Evolutionary conservation across 2,113 vertebrate genomes (phyloP).

Genomic region (human): GRCh38 chr6:155619501-155620000

Average conservation of each 20-base stretch:
- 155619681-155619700: neutral
- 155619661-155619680: neutral
- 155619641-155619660: conserved; percentile 40
- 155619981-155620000: too few relatives aligned
- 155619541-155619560: conserved; percentile 27
- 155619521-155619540: neutral
- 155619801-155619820: neutral
- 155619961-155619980: too few relatives aligned
- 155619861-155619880: neutral
- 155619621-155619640: conserved; percentile 10
- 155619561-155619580: conserved; percentile 1
- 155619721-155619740: neutral
- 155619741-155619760: neutral
- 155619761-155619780: neutral
- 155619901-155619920: neutral
- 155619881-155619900: neutral
- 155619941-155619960: too few relatives aligned
- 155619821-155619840: neutral
- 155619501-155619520: neutral
- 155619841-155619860: neutral
- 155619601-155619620: neutral
- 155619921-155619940: too few relatives aligned
- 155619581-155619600: neutral
- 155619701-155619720: neutral
- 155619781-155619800: neutral